A percentile compares a stretch with the other conserved stretches of the same genome.
These are phyloP conservation scores for Lathamus discolor DNA, from an alignment of 2,113 vertebrate genomes.

Conservation along the genomic window DNA sequence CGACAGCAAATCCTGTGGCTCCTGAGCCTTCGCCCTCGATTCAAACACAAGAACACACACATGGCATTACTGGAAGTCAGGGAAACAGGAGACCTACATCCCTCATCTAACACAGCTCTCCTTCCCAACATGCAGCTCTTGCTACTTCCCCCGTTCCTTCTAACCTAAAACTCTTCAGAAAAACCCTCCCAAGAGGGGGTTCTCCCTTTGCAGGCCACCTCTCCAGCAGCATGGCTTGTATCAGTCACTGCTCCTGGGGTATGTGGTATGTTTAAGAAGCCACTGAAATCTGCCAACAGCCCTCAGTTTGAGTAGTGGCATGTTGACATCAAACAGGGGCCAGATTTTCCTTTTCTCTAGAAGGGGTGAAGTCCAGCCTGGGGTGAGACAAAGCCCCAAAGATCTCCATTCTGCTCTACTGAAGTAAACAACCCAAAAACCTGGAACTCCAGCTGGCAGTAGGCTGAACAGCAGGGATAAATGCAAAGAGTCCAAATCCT, in stretches of 20 bases:
- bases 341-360: background rate
- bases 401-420: background rate
- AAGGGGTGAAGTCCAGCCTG: background rate
- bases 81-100: background rate
- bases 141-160: background rate
- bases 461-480: background rate
- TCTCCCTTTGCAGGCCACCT: background rate
- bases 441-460: background rate
- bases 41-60: background rate
- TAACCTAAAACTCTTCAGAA: background rate
- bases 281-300: background rate
- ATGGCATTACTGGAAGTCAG: background rate
- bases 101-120: background rate
- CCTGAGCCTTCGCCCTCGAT: background rate
- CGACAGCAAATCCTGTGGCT: background rate
- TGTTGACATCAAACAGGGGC: background rate
- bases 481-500: background rate
- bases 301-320: background rate
- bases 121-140: background rate
- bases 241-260: rapidly evolving
- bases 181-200: background rate
- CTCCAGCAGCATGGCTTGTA: background rate
- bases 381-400: background rate
- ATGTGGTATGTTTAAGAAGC: rapidly evolving
- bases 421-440: background rate